Evolutionary conservation across 2,797 vertebrate species (phyloP).

Genomic region (Cetoscarus ocellatus): DNA sequence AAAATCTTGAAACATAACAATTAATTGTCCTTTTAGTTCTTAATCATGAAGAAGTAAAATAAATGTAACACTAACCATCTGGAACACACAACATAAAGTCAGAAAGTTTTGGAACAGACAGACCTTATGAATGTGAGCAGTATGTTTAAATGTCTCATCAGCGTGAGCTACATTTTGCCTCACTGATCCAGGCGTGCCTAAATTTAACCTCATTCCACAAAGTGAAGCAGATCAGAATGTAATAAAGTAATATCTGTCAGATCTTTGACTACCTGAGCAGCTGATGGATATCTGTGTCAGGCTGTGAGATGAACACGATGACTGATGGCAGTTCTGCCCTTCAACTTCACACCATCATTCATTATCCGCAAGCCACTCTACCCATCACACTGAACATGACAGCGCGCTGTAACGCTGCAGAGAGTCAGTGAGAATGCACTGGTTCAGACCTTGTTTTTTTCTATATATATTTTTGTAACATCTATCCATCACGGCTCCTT

Average conservation of each 20-base stretch:
- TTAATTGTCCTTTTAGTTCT: no score
- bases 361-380: slow-evolving; percentile 59
- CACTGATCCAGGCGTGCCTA: slow-evolving; percentile 2
- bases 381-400: slow-evolving; percentile 49
- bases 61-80: background rate
- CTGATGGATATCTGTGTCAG: slow-evolving; percentile 70
- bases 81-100: background rate
- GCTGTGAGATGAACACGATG: slow-evolving; percentile 56
- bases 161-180: background rate
- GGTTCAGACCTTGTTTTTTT: slow-evolving; percentile 56
- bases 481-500: slow-evolving; percentile 68
- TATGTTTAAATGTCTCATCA: background rate
- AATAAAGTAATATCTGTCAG: slow-evolving; percentile 29
- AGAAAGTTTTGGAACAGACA: background rate
- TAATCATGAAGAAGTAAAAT: no score
- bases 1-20: no score
- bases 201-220: slow-evolving; percentile 19
- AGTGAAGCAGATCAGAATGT: slow-evolving; percentile 38
- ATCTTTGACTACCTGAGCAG: slow-evolving; percentile 20
- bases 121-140: background rate
- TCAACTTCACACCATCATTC: slow-evolving; percentile 54
- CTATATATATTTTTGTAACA: slow-evolving; percentile 31
- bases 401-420: slow-evolving; percentile 28
- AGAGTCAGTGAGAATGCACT: slow-evolving; percentile 43
- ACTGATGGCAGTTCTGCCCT: slow-evolving; percentile 67